Evolutionary conservation across 2,797 vertebrate genomes (phyloP), one percentile per base, ranked within the genome.

Genomic region (Macroramphosus scolopax): DNA sequence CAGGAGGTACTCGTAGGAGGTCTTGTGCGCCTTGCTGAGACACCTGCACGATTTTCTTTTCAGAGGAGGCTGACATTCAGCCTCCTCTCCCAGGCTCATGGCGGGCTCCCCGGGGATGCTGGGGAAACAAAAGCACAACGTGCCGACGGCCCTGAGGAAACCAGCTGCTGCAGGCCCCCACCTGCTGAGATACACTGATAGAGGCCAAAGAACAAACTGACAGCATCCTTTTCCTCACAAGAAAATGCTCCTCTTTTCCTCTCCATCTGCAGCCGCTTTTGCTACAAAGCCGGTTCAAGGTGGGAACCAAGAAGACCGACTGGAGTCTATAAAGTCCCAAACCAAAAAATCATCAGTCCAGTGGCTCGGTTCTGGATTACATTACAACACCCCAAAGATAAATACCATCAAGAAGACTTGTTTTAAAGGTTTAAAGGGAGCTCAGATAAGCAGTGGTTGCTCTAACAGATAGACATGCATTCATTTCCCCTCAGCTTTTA

Each of bases 41-140:
- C 43, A 72, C 63, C 76, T 40, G 61, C 26, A 11, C 66, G n/a
- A n/a, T n/a, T n/a, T n/a, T n/a, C n/a, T n/a, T n/a, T n/a, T n/a
- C n/a, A n/a, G n/a, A n/a, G n/a, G n/a, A n/a, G 72, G 51, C 63
- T 68, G 63, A 75, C 77, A 76, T 77, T 73, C 75, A 75, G 66
- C 33, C 20, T 11, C 12, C 9, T 68, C 64, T 74, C 61, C 35
- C 55, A 44, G 69, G 63, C 73, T 74, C 60, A 33, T 50, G 63
- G 72, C 56, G 52, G 12, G 28, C 65, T 82, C 71, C 68, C 72
- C 6, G 1, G 68, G 73, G 73, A 74, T 29, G 44, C 55, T 51
- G 40, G n/a, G 46, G 63, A 65, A 61, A 63, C 52, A 74, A 72
- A 83, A 55, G 47, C 63, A 38, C 53, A 33, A 45, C n/a, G 48